phyloP scores from a whole-genome alignment of 1,140 invertebrate genomes.

The Trigoniulus corallinus region DNA sequence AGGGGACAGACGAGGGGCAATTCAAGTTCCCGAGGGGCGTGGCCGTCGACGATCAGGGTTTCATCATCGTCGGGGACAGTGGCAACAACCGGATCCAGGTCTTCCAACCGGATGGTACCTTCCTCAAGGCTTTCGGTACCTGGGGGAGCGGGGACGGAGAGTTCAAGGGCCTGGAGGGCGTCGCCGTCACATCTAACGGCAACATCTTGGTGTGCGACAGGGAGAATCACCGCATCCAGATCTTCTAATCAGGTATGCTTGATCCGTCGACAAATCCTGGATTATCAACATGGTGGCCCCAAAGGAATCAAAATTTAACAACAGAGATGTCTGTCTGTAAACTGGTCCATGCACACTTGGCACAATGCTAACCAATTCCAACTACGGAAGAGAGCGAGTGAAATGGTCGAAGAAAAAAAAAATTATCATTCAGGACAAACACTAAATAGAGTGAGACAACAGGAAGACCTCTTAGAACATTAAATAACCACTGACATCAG shows the following conservation, averaged over 20 bases:
- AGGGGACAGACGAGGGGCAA: constrained; percentile 82
- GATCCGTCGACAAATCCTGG: too few relatives aligned
- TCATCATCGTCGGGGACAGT: constrained; percentile 91
- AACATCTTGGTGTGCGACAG: constrained; percentile 91
- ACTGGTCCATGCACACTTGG: too few relatives aligned
- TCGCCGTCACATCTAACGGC: constrained; percentile 79
- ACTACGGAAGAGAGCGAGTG: too few relatives aligned
- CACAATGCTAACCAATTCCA: too few relatives aligned
- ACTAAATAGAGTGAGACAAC: too few relatives aligned
- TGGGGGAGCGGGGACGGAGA: constrained; percentile 90
- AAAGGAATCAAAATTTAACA: too few relatives aligned
- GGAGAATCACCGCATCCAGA: constrained; percentile 93
- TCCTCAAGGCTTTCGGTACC: constrained; percentile 76
- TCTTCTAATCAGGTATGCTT: constrained; percentile 46
- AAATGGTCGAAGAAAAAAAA: too few relatives aligned
- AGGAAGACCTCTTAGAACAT: too few relatives aligned
- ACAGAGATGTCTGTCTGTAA: too few relatives aligned
- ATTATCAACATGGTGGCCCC: too few relatives aligned
- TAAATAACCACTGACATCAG: too few relatives aligned
- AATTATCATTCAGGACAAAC: too few relatives aligned
- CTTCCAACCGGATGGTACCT: constrained; percentile 80
- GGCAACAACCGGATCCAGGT: constrained; percentile 98
- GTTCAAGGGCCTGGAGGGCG: constrained; percentile 78
- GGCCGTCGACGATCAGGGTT: constrained; percentile 92
- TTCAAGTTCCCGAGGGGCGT: constrained; percentile 95